Evolutionary conservation across 2,797 vertebrate species (phyloP), one percentile per base, ranked within the genome.

Genomic region (Pangasius djambal): DNA sequence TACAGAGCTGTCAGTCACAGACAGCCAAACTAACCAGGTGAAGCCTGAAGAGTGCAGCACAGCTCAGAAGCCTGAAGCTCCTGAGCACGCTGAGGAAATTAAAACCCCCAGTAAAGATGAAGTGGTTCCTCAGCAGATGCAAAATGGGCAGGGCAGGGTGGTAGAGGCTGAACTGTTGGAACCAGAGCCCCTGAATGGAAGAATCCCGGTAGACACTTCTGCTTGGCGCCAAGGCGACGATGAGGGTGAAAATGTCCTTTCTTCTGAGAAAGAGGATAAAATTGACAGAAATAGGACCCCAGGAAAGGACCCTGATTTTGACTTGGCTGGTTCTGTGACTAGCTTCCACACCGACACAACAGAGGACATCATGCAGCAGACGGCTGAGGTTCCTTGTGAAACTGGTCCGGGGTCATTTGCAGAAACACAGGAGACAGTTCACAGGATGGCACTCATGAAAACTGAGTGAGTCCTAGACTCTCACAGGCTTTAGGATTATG

Each of bases 401-500:
- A 90, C 93, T 0, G 82, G 87, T 4, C 40, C 90, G 13, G 70
- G 88, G 31, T 91, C 79, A 10, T 7, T 3, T 50, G 20, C 55
- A 13, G 85, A 93, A 87, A 91, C 92, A 0, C 88, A 91, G 87
- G 95, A 94, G 91, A 94, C 94, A 0, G 91, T 92, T 3, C 85
- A 89, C 85, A 95, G 83, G 90, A 94, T 94, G 86, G 92, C 94
- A 48, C 82, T 91, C 25, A 91, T 94, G 90, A 95, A 95, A 91
- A 91, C 37, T 8, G 70, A 92, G 94, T 74, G 87, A 92, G 96
- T 95, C 28, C 86, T 91, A 31, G n/a, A 44, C 52, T 78, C 20
- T n/a, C 20, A 31, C 4, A 9, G 69, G 55, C 12, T 40, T 75
- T 61, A 85, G 22, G 67, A 72, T n/a, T 16, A 81, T 83, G 37